Evolutionary conservation across 2,113 vertebrate genomes (phyloP).

Genomic region (Nothocercus nigrocapillus): DNA sequence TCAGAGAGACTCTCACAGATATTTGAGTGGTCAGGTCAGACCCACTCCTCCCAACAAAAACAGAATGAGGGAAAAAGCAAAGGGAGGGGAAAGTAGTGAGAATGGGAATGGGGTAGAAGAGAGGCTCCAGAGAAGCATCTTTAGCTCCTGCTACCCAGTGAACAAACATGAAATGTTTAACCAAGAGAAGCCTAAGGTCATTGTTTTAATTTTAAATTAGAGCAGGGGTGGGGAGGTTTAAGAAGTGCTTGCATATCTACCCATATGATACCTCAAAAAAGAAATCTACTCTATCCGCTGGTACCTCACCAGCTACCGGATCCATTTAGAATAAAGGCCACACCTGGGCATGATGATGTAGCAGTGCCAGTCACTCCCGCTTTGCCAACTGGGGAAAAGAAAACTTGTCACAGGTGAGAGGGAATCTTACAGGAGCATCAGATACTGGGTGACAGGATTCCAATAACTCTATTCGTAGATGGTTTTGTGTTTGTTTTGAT

Average conservation of each 20-base stretch:
- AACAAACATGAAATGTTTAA: neutral
- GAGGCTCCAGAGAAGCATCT: neutral
- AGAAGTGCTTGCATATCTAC: neutral
- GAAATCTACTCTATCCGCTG: neutral
- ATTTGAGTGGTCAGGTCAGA: constrained; percentile 1
- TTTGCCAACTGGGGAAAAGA: neutral
- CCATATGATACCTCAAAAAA: neutral
- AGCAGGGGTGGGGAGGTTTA: neutral
- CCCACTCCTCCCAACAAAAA: neutral
- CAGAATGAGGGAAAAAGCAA: neutral
- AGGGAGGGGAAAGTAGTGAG: neutral
- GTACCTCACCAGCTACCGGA: neutral
- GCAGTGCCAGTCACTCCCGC: neutral
- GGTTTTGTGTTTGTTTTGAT: neutral
- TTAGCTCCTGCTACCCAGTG: neutral
- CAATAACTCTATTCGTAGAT: constrained; percentile 2
- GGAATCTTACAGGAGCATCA: neutral
- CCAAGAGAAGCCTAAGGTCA: neutral
- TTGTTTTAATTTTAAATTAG: constrained; percentile 19
- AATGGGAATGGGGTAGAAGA: neutral
- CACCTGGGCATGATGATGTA: neutral
- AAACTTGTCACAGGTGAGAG: neutral
- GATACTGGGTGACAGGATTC: neutral
- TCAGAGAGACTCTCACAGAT: neutral
- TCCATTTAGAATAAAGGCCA: neutral